Evolutionary conservation across 1,140 invertebrate genomes (phyloP).

Genomic region (Brachionus koreanus): DNA sequence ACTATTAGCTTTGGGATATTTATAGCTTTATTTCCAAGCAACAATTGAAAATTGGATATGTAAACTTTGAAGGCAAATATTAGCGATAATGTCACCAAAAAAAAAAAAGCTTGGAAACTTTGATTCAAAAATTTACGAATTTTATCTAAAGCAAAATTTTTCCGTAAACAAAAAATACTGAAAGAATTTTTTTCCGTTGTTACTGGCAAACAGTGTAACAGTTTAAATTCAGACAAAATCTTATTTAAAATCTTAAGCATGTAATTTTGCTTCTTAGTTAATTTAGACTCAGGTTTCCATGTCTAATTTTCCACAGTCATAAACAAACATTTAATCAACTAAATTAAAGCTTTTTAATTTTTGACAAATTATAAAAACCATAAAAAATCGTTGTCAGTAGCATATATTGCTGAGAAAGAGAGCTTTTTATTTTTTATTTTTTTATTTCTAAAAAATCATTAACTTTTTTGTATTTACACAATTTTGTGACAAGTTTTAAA

Average conservation of each 20-base stretch:
- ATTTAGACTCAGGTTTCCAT: neutral
- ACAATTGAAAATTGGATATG: neutral
- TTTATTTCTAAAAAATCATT: neutral
- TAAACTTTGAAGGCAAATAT: neutral
- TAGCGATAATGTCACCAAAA: neutral
- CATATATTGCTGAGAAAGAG: neutral
- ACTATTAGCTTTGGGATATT: constrained; percentile 7
- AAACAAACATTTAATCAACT: neutral
- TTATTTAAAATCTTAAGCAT: neutral
- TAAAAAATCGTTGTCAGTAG: neutral
- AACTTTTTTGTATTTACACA: constrained; percentile 8
- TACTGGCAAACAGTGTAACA: neutral
- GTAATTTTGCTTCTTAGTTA: neutral
- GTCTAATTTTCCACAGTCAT: neutral
- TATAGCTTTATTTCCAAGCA: neutral
- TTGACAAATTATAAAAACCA: constrained; percentile 1
- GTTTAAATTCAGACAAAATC: neutral
- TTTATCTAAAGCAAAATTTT: neutral
- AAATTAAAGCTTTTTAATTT: neutral
- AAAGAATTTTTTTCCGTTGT: neutral
- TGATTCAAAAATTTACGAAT: neutral
- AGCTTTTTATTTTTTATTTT: neutral
- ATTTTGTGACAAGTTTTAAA: neutral
- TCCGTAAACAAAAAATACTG: neutral
- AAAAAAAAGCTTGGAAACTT: neutral